Evolutionary conservation across 64 coral and sea anemone genomes (phyloP).

Genomic region (Porites lutea): DNA sequence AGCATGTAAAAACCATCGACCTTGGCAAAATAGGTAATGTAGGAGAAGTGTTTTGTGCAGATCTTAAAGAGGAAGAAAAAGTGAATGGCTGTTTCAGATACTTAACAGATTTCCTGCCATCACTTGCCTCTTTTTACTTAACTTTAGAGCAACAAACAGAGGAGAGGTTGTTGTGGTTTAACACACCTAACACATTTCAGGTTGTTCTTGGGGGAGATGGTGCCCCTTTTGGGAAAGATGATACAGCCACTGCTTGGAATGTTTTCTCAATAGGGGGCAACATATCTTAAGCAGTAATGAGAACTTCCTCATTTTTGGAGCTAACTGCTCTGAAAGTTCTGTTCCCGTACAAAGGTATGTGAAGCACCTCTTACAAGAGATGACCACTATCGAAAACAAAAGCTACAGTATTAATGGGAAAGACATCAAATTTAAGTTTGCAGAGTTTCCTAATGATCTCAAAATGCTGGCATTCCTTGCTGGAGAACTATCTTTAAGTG

Average conservation of each 20-base stretch:
- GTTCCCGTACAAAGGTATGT: conserved; percentile 55
- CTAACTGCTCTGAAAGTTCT: conserved; percentile 57
- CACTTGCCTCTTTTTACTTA: conserved; percentile 64
- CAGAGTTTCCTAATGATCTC: conserved; percentile 72
- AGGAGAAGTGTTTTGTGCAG: conserved; percentile 48
- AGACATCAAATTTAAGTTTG: conserved; percentile 60
- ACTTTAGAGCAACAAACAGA: conserved; percentile 30
- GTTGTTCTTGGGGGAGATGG: conserved; percentile 67
- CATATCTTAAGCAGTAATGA: conserved; percentile 70
- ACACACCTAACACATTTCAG: conserved; percentile 56
- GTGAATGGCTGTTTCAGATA: conserved; percentile 63
- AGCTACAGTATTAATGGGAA: conserved; percentile 31
- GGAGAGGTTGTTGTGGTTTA: conserved; percentile 19
- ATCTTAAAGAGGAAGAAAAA: conserved; percentile 69
- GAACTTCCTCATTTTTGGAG: conserved; percentile 62
- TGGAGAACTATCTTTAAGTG: conserved; percentile 62
- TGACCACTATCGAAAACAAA: conserved; percentile 34
- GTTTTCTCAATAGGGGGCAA: conserved; percentile 69
- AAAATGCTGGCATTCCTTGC: conserved; percentile 74
- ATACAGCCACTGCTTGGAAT: conserved; percentile 40
- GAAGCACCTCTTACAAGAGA: conserved; percentile 51
- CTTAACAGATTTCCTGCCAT: conserved; percentile 63
- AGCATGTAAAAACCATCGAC: conserved; percentile 61
- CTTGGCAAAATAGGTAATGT: conserved; percentile 70
- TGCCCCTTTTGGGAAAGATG: conserved; percentile 60